These are phyloP conservation scores for Baronia brevicornis DNA, from an alignment of 2,888 invertebrate genomes.

Conservation along the genomic window DNA sequence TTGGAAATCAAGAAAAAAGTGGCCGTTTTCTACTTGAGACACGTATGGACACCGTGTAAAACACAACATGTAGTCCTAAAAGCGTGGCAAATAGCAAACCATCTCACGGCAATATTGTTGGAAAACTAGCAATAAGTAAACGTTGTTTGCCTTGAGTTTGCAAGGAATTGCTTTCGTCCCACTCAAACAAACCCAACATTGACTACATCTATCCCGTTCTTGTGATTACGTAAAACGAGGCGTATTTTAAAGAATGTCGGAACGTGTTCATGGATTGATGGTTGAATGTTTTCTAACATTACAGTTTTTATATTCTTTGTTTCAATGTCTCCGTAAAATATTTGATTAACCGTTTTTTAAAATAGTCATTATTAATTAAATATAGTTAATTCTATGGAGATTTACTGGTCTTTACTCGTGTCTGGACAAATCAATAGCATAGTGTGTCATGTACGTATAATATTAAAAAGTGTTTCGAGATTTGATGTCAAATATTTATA, in stretches of 20 bases:
- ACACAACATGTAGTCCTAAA: slow-evolving; percentile 24
- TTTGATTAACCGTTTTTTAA: too few species aligned
- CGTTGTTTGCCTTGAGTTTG: slow-evolving; percentile 68
- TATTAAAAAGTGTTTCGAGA: too few species aligned
- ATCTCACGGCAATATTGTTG: slow-evolving; percentile 36
- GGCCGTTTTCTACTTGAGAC: slow-evolving; percentile 17
- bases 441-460: too few species aligned
- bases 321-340: too few species aligned
- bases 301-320: not conserved
- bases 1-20: slow-evolving; percentile 58
- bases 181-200: slow-evolving; percentile 22
- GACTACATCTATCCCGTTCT: slow-evolving; percentile 37
- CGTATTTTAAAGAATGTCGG: slow-evolving; percentile 42
- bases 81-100: slow-evolving; percentile 15
- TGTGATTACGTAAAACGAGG: slow-evolving; percentile 29
- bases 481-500: too few species aligned
- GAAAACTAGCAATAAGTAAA: slow-evolving; percentile 58
- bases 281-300: slow-evolving; percentile 26
- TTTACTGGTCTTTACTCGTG: too few species aligned
- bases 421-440: too few species aligned
- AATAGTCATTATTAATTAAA: too few species aligned
- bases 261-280: slow-evolving; percentile 32
- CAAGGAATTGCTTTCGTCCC: slow-evolving; percentile 33
- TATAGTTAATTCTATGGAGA: too few species aligned
- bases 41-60: slow-evolving; percentile 21